Evolutionary conservation across 2,113 vertebrate species (phyloP).

Genomic region (Choloepus hoffmanni): DNA sequence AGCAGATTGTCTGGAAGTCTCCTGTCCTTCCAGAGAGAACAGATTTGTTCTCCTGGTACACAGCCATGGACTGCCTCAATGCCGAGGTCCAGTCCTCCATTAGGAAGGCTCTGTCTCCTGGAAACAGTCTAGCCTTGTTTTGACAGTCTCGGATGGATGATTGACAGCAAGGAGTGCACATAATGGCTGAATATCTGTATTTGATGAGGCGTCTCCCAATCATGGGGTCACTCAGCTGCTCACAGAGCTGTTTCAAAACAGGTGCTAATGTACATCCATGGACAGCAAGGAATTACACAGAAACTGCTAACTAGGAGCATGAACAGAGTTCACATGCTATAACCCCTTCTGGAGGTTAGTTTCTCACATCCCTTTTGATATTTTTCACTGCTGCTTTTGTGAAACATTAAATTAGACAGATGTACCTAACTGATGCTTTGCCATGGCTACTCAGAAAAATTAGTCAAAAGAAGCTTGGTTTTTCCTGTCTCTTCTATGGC

Average conservation of each 20-base stretch:
- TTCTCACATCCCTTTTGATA: background rate
- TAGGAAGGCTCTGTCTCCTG: background rate
- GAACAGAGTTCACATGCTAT: background rate
- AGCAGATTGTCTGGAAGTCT: background rate
- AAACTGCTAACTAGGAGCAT: background rate
- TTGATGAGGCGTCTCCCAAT: background rate
- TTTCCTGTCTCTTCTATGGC: background rate
- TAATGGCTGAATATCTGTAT: background rate
- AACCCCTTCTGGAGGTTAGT: background rate
- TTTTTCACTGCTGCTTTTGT: background rate
- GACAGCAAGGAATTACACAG: background rate
- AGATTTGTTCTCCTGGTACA: background rate
- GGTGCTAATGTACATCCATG: constrained; percentile 33
- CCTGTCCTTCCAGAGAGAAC: background rate
- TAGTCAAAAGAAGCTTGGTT: background rate
- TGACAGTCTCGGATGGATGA: background rate
- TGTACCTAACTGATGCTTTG: constrained; percentile 35
- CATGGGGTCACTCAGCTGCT: background rate
- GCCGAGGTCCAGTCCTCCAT: background rate
- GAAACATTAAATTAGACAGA: background rate
- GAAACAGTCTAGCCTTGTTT: constrained; percentile 24
- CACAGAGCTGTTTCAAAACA: constrained; percentile 39
- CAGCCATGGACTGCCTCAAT: background rate
- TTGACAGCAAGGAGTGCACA: background rate
- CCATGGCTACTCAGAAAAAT: constrained; percentile 22